Evolutionary conservation across 2,888 invertebrate genomes (phyloP).

Genomic region (Pyralis farinalis): DNA sequence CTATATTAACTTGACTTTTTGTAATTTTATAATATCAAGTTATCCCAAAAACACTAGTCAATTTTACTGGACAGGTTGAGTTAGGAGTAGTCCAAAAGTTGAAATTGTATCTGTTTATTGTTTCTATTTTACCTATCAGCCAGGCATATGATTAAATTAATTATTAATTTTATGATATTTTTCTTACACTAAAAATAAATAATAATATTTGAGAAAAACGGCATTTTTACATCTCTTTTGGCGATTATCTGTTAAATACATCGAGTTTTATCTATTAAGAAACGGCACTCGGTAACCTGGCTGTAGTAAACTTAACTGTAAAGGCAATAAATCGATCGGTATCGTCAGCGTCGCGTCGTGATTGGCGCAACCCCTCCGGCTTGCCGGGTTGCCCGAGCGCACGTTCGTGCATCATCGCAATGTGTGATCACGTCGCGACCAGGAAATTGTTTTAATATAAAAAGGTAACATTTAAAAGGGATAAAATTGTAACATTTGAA

Average conservation of each 20-base stretch:
- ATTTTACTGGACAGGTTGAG: too few species aligned
- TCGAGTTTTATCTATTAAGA: conserved; percentile 11
- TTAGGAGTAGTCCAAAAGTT: too few species aligned
- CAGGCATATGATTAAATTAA: too few species aligned
- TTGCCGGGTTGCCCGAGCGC: conserved; percentile 28
- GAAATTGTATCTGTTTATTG: too few species aligned
- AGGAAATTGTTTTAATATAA: conserved; percentile 29
- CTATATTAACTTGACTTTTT: too few species aligned
- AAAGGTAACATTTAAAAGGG: conserved; percentile 25
- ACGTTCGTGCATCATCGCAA: conserved; percentile 38
- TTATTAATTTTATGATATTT: background rate
- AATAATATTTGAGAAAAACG: too few species aligned
- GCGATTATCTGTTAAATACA: conserved; percentile 4
- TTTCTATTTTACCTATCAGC: too few species aligned
- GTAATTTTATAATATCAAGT: too few species aligned
- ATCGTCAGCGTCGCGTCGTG: conserved; percentile 42
- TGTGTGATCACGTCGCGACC: conserved; percentile 39
- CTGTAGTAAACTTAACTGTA: conserved; percentile 33
- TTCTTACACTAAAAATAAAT: background rate
- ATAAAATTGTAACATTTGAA: conserved; percentile 1
- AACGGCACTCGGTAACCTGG: conserved; percentile 17
- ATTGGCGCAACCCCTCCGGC: conserved; percentile 38
- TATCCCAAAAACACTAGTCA: too few species aligned
- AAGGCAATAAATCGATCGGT: conserved; percentile 44
- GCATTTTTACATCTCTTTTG: background rate